These are phyloP conservation scores for Chaetophractus vellerosus DNA, from an alignment of 2,797 vertebrate species.

Conservation along the genomic window DNA sequence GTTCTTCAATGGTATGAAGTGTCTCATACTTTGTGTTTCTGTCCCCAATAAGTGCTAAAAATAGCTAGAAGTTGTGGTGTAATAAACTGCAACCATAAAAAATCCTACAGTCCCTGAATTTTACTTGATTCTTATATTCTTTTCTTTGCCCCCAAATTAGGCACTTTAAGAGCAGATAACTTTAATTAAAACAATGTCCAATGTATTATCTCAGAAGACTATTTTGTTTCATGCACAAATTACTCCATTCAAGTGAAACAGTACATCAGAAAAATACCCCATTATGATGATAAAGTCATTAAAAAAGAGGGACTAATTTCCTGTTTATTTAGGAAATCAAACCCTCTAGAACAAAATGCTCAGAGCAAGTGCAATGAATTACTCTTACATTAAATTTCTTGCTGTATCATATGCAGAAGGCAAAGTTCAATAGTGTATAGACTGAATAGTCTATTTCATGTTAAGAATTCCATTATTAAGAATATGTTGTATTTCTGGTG, in stretches of 20 bases:
- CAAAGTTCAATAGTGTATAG: neutral
- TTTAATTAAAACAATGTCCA: conserved; percentile 25
- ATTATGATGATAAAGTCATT: conserved; percentile 58
- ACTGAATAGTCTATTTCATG: neutral
- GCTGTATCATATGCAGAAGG: neutral
- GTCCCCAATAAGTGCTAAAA: neutral
- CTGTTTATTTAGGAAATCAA: conserved; percentile 61
- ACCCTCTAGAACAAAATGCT: neutral
- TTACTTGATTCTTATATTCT: neutral
- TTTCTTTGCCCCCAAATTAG: neutral
- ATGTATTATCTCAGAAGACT: conserved; percentile 34
- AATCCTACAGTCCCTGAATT: neutral
- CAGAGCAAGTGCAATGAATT: neutral
- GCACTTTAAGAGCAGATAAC: conserved; percentile 6
- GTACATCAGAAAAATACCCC: neutral
- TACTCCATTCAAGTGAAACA: conserved; percentile 29
- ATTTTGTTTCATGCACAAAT: conserved; percentile 56
- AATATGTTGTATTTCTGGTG: neutral
- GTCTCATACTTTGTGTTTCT: neutral
- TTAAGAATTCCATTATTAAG: conserved; percentile 5
- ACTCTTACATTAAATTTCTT: conserved; percentile 23
- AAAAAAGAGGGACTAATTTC: conserved; percentile 54
- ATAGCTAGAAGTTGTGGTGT: neutral
- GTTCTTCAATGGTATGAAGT: neutral
- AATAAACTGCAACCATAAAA: neutral